Evolutionary conservation across 2,888 invertebrate genomes (phyloP).

Genomic region (Sepioteuthis lessoniana): DNA sequence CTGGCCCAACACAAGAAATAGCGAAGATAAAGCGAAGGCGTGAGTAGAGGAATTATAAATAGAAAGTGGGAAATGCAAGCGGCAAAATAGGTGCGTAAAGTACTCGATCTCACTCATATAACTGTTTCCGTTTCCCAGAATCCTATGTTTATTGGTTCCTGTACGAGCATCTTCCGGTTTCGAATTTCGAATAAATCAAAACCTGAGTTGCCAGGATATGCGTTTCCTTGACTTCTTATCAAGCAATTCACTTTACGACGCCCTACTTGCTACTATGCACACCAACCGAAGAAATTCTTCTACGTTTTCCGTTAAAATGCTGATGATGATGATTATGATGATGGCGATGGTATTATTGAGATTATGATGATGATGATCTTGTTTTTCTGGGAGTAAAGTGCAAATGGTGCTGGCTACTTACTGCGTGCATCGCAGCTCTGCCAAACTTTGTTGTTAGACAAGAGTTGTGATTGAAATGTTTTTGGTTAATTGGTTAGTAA

Average conservation of each 20-base stretch:
- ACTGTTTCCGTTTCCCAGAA: conserved; percentile 44
- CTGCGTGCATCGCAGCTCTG: no score
- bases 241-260: background rate
- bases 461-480: no score
- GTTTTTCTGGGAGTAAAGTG: no score
- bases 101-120: conserved; percentile 40
- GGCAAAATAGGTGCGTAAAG: background rate
- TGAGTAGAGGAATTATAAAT: background rate
- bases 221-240: conserved; percentile 46
- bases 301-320: no score
- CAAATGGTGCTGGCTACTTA: no score
- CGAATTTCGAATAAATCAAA: conserved; percentile 47
- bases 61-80: conserved; percentile 34
- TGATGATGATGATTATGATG: no score
- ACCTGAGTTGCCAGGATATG: conserved; percentile 48
- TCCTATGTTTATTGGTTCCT: conserved; percentile 13
- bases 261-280: background rate
- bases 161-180: background rate
- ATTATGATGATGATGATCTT: no score
- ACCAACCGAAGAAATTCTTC: background rate
- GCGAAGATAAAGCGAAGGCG: no score
- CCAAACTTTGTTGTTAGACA: no score
- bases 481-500: no score
- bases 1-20: no score
- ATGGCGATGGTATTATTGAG: no score